Conservation (phyloP, 2,797 vertebrate genomes). For the Odontamblyopus rebecca region DNA sequence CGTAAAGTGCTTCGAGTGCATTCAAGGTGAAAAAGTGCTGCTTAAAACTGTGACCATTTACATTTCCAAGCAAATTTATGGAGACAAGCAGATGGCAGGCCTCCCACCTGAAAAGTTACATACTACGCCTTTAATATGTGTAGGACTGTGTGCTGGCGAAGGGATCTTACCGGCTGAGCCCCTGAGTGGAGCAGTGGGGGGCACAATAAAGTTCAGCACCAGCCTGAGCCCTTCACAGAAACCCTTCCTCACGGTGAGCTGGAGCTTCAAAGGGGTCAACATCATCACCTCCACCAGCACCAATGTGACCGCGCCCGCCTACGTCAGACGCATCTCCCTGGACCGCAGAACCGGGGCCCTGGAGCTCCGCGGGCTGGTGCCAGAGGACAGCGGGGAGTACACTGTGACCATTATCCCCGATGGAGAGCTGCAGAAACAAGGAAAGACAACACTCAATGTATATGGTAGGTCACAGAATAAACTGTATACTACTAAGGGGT, state of each 20-base stretch:
- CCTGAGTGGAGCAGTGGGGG: constrained; percentile 50
- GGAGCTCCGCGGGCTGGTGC: constrained; percentile 60
- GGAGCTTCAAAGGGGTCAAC: constrained; percentile 57
- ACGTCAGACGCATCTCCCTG: constrained; percentile 53
- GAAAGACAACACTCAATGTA: constrained; percentile 48
- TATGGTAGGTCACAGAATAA: constrained; percentile 50
- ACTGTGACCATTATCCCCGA: constrained; percentile 43
- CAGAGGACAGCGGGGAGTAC: constrained; percentile 62
- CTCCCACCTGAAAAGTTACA: too few relatives aligned
- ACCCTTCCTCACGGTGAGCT: constrained; percentile 58
- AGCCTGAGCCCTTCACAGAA: constrained; percentile 34
- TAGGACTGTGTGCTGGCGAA: constrained; percentile 40
- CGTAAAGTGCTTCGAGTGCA: too few relatives aligned
- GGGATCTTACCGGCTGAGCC: constrained; percentile 51
- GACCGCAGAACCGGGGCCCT: constrained; percentile 57
- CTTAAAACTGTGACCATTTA: too few relatives aligned
- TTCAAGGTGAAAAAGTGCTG: too few relatives aligned
- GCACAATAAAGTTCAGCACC: constrained; percentile 52
- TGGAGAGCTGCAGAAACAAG: constrained; percentile 34
- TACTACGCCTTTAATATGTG: not conserved
- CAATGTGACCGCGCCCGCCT: constrained; percentile 7
- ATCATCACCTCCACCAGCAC: constrained; percentile 63
- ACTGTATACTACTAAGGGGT: not conserved
- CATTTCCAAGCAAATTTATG: too few relatives aligned
- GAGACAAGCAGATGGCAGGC: too few relatives aligned